A percentile compares a stretch with the other conserved stretches of the same genome.
Conservation (phyloP, 1,140 invertebrate genomes). For the Magallana ariakensis region DNA sequence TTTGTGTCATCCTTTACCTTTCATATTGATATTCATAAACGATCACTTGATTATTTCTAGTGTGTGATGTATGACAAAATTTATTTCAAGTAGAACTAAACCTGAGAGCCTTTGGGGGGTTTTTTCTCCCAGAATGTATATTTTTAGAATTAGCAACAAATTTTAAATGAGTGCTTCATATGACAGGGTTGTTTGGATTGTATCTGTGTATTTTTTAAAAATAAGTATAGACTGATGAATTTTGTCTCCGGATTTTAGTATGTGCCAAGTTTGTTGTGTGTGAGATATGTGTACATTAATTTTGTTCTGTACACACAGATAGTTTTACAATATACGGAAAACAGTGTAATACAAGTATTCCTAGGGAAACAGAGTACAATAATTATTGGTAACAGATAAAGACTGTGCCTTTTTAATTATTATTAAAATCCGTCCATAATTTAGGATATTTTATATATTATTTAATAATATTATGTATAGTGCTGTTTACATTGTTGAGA, state of each 20-base stretch:
- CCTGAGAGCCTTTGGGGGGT: too few relatives aligned
- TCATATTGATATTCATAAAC: too few relatives aligned
- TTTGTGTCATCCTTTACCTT: too few relatives aligned
- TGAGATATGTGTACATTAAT: background rate
- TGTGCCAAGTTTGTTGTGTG: constrained; percentile 22
- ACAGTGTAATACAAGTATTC: background rate
- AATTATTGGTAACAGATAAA: background rate
- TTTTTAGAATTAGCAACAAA: too few relatives aligned
- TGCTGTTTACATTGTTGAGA: too few relatives aligned
- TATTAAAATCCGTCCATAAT: background rate
- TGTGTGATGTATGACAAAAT: too few relatives aligned
- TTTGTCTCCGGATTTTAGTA: background rate
- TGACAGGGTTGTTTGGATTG: background rate
- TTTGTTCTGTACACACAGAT: background rate
- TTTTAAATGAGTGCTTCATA: background rate
- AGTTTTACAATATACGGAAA: background rate
- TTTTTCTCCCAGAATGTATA: too few relatives aligned
- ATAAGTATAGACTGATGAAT: background rate
- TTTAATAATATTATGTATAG: too few relatives aligned
- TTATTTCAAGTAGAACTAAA: too few relatives aligned
- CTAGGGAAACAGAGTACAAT: background rate
- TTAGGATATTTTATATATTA: background rate
- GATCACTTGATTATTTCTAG: too few relatives aligned
- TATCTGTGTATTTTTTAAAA: too few relatives aligned
- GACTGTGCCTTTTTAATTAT: background rate